Evolutionary conservation across 2,888 invertebrate species (phyloP), one percentile per base, ranked within the genome.

Genomic region (Heliothis peltigera): DNA sequence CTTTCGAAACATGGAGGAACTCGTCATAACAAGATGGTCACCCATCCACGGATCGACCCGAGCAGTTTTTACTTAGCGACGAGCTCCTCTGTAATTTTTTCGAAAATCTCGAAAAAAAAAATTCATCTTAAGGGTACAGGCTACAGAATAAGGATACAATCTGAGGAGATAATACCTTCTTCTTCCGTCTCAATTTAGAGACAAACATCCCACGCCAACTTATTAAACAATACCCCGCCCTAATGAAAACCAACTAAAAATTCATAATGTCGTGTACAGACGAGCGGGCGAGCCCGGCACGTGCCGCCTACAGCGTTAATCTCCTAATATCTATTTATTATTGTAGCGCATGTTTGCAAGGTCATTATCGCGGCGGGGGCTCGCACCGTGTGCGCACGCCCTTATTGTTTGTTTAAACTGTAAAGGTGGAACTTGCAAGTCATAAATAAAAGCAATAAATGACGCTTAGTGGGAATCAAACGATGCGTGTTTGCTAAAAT

Each of bases 281-380:
- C 81, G 69, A 67, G 63, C 62, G 57, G 64, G 80, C 22, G 18
- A 64, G 56, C 71, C 17, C 75, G 64, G 43, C 78, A 79, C 85
- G 83, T 80, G 84, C 76, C 79, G 56, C 72, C 71, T 77, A 77
- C 78, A 72, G 75, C 79, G 73, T 73, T 91, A 91, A 91, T 91
- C 91, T 87, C 71, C 84, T 91, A 88, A 91, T 89, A 88, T 90
- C 89, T 91, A 86, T 90, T 90, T 88, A 89, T 89, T 89, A 86
- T 85, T 85, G 84, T 82, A 83, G 66, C 75, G 74, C 79, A 81
- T 87, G 91, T 89, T 88, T 84, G 88, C 89, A 81, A 77, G 87
- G 85, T 89, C 90, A 87, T 91, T 90, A 91, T 78, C 91, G 83
- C 88, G 58, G 84, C 87, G 84, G 90, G 90, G 67, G 64, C 52